A percentile compares a stretch with the other conserved stretches of the same genome.
phyloP scores from a whole-genome alignment of 2,797 vertebrate genomes.

The Rachycentron canadum region DNA sequence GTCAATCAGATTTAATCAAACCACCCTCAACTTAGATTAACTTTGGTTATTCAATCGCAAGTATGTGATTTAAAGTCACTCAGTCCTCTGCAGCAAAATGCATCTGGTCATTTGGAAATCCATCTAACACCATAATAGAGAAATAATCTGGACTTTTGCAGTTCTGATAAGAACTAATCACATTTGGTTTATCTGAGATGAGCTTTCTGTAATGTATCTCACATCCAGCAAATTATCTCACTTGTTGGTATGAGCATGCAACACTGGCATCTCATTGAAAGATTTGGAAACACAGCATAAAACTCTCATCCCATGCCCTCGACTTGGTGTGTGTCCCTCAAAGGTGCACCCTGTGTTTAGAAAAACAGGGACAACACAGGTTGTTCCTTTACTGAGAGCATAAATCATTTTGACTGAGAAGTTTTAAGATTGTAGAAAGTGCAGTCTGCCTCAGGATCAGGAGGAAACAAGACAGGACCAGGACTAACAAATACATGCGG shows the following conservation, averaged over 20 bases:
- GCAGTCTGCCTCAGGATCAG: neutral
- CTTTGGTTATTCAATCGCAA: too few species aligned
- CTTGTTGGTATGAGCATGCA: neutral
- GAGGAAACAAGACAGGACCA: too few species aligned
- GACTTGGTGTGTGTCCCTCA: too few species aligned
- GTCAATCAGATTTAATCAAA: too few species aligned
- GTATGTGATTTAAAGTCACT: neutral
- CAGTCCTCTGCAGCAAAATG: too few species aligned
- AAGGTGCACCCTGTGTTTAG: too few species aligned
- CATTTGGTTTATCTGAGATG: neutral
- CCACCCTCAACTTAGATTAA: too few species aligned
- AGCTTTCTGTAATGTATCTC: neutral
- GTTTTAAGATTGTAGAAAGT: too few species aligned
- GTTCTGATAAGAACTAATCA: neutral
- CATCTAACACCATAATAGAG: neutral
- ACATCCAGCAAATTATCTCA: neutral
- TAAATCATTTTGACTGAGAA: too few species aligned
- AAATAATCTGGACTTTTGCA: constrained; percentile 3
- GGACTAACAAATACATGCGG: neutral
- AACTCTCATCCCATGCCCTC: neutral
- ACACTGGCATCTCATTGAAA: neutral
- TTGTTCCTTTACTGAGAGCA: too few species aligned
- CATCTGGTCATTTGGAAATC: too few species aligned
- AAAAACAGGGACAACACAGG: too few species aligned
- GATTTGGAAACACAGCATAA: neutral